phyloP scores from a whole-genome alignment of 2,797 vertebrate species.

The Tokudaia tokunoshimensis region DNA sequence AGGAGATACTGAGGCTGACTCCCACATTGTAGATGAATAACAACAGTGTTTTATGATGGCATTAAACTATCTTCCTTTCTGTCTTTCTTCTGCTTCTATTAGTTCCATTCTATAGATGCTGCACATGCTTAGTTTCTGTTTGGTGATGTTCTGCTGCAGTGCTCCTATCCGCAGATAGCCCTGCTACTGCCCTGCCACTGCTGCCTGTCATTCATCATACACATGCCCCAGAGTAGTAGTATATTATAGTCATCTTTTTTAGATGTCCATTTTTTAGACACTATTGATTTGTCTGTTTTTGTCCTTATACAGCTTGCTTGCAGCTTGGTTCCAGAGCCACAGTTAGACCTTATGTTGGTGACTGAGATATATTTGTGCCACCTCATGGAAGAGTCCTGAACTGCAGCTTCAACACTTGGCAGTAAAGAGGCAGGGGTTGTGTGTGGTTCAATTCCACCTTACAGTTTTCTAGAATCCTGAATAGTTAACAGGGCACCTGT shows the following conservation, averaged over 20 bases:
- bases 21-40: background rate
- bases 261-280: too few relatives aligned
- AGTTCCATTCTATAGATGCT: background rate
- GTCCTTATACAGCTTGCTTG: background rate
- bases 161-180: background rate
- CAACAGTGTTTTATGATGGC: background rate
- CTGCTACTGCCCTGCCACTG: background rate
- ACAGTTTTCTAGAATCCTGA: background rate
- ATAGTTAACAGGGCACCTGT: background rate
- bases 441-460: background rate
- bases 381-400: background rate
- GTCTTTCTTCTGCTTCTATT: background rate
- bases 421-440: background rate
- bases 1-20: background rate
- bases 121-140: background rate
- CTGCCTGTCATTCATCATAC: background rate
- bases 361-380: background rate
- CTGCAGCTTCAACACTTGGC: background rate
- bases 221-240: background rate
- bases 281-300: background rate
- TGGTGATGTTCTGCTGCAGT: background rate
- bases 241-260: background rate
- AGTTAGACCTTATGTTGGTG: background rate
- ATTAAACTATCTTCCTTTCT: background rate
- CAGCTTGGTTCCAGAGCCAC: background rate